A percentile compares a stretch with the other conserved stretches of the same genome.
These are phyloP conservation scores for Lycaon pictus DNA, from an alignment of 2,113 vertebrate species.

Conservation along the genomic window DNA sequence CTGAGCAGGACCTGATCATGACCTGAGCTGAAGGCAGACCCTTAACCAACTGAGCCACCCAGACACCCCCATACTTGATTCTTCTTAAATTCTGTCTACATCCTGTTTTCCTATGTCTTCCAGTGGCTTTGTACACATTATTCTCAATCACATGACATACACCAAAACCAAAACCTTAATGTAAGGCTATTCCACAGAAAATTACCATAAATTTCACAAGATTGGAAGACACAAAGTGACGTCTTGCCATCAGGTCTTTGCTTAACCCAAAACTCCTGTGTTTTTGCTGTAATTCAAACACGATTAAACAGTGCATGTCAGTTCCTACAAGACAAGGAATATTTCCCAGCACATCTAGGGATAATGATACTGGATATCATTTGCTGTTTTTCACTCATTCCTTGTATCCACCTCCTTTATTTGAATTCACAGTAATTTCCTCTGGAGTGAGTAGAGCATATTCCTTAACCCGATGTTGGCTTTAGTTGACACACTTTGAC, in stretches of 20 bases:
- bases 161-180: not conserved
- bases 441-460: not conserved
- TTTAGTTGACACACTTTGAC: not conserved
- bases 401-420: not conserved
- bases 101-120: not conserved
- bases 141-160: not conserved
- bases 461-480: not conserved
- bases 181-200: not conserved
- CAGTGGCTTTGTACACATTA: not conserved
- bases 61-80: too few species aligned
- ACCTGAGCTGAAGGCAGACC: too few species aligned
- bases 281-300: not conserved
- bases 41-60: too few species aligned
- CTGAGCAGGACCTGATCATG: too few species aligned
- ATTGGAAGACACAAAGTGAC: not conserved
- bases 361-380: not conserved
- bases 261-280: not conserved
- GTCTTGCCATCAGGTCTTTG: not conserved
- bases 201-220: not conserved
- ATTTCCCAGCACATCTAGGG: not conserved
- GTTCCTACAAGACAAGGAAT: not conserved
- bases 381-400: not conserved
- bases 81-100: not conserved
- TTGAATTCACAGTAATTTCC: not conserved
- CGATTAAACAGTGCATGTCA: not conserved